phyloP scores from a whole-genome alignment of 2,113 vertebrate species.

The Manacus vitellinus region DNA sequence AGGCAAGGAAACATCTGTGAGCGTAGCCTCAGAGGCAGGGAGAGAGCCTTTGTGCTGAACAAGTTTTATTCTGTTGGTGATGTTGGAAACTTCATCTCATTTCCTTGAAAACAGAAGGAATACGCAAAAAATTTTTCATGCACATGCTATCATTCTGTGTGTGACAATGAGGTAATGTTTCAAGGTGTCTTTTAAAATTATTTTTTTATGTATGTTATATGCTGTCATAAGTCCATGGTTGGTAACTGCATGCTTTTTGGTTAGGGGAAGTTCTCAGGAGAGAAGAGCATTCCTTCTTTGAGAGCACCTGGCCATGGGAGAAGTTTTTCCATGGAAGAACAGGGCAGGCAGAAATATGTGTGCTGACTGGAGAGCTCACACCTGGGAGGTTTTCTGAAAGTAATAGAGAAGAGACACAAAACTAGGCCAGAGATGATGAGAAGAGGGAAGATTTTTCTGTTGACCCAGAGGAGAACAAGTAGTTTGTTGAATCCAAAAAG shows the following conservation, averaged over 20 bases:
- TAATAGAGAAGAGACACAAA: background rate
- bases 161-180: background rate
- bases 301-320: background rate
- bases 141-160: accelerated
- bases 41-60: background rate
- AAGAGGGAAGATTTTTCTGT: background rate
- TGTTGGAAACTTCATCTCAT: background rate
- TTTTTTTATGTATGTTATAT: background rate
- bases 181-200: background rate
- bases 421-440: background rate
- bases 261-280: background rate
- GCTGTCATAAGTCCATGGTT: background rate
- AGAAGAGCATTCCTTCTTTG: background rate
- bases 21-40: background rate
- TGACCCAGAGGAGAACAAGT: background rate
- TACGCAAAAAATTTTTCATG: background rate
- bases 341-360: background rate
- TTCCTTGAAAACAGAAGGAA: background rate
- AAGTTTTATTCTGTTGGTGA: background rate
- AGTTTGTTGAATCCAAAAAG: background rate
- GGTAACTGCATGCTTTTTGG: background rate
- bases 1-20: background rate
- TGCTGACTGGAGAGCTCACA: background rate
- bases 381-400: background rate
- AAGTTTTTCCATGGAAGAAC: background rate